Base-by-base conservation (phyloP, 2,888 invertebrate genomes). In the Drosophila flavopinicola region DNA sequence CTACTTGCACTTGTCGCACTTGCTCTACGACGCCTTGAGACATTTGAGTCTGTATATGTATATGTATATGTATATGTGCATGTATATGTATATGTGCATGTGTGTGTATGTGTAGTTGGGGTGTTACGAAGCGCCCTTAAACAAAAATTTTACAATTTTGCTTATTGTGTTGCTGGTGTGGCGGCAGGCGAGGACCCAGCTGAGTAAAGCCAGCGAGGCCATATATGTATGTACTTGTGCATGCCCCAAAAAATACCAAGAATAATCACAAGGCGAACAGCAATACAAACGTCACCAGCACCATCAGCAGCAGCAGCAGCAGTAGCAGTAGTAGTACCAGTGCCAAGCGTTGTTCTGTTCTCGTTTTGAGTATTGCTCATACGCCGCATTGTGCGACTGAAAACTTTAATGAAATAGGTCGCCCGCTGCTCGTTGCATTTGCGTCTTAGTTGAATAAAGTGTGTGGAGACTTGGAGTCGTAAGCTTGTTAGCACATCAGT, bases 401-500 rank as follows among this genome's bases (percentile, higher is more conserved):
- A 58, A 78, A 75, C 65, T 69, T 78, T 67, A 78, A 75, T 73
- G 58, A 78, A 82, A 78, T 78, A 69, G 58, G 69, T 69, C 47
- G 57, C 24, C 42, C 42, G 39, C 52, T 49, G 35, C 33, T 37
- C 15, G 27, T 41, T 45, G 60, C 44, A 54, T 48, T 35, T 37
- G 49, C 20, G 37, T 42, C 45, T 51, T 13, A 54, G 27, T 51
- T 37, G 39, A 15, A 45, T 37, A 29, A 41, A 44, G 56, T 33
- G 29, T 15, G 23, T 10, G 9, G 11, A 41, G 52, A 6, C 29
- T 27, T 24, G 29, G 17, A 37, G 29, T n/a, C 37, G 17, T 69
- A 65, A 65, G 59, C 74, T 66, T 72, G 78, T 77, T 77, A 75
- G 67, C 65, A 54, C 58, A 59, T 27, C 56, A 44, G 45, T 11